Evolutionary conservation across 2,888 invertebrate genomes (phyloP).

Genomic region (Cheilosia grossa): DNA sequence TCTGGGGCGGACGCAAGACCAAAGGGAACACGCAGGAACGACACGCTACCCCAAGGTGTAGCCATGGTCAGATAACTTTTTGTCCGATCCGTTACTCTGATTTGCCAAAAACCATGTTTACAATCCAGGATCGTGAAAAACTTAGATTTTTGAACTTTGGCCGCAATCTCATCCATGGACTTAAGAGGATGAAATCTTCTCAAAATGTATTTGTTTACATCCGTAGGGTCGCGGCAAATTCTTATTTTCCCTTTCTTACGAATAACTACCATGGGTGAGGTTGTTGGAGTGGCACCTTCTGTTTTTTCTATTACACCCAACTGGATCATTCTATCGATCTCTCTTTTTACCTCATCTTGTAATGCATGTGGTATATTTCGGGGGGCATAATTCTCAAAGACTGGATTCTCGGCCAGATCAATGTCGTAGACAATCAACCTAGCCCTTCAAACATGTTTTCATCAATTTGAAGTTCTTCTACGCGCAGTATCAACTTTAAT

Average conservation of each 20-base stretch:
- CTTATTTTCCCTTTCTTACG: constrained; percentile 20
- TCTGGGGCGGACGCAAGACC: too few species aligned
- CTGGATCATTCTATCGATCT: constrained; percentile 42
- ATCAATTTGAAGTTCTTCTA: constrained; percentile 35
- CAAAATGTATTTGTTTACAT: constrained; percentile 11
- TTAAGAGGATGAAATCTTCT: constrained; percentile 44
- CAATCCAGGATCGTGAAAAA: constrained; percentile 70
- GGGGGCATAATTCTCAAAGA: constrained; percentile 27
- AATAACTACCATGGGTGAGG: constrained; percentile 8
- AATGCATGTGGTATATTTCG: constrained; percentile 34
- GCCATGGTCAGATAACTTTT: too few species aligned
- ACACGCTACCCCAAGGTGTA: too few species aligned
- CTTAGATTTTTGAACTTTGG: constrained; percentile 37
- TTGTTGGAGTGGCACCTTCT: neutral
- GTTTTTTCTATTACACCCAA: constrained; percentile 13
- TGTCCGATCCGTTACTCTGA: too few species aligned
- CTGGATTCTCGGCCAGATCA: too few species aligned
- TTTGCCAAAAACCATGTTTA: too few species aligned
- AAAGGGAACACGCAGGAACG: too few species aligned
- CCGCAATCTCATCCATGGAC: constrained; percentile 33
- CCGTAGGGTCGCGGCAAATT: constrained; percentile 12
- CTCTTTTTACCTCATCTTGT: constrained; percentile 29
- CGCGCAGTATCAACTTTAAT: constrained; percentile 48
- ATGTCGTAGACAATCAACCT: constrained; percentile 6
- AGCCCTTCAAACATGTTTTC: neutral